Base-by-base conservation (phyloP, 2,797 vertebrate genomes). In the Pseudochirops corinnae region DNA sequence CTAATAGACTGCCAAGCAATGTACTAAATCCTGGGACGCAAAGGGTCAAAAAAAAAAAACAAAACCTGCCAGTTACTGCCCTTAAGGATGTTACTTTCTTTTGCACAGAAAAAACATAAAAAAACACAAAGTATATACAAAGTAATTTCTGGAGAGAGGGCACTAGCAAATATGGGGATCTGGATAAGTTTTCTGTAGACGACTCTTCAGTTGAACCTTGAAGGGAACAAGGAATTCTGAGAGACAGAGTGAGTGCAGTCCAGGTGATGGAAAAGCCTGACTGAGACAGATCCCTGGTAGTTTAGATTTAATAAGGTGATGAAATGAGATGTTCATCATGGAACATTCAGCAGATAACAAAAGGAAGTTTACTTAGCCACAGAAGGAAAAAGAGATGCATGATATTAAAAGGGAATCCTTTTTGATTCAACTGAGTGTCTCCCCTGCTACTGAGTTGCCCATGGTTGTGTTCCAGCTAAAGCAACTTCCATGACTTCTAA, bases 91-190 rank as follows among this genome's bases (percentile, higher is more conserved):
- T 91, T 94, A 58, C 50, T 16, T 52, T 31, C 53, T 91, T 50
- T 93, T 55, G 33, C 57, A 33, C 58, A 93, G 33, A 90, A 55
- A 93, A 33, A 93, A 53, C 39, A 29, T 57, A 90, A 67, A 91
- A 11, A 60, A 58, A 62, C 13, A 74, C 55, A 62, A 74, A 39
- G 21, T 74, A 74, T 67, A n/a, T 50, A 31, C 18, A 50, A 31
- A 7, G 56, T 93, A 91, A 92, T 55, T n/a, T 90, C 56, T 91
- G 82, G 7, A 87, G 39, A 87, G 39, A 50, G 74, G 7, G 31
- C 1, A 50, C 24, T 26, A 11, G 21, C 21, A 87, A 46, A 50
- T 87, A 50, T 46, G 39, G 39, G 10, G 21, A 26, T 46, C 7
- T 24, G 26, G 39, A 24, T 3, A 82, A 26, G 18, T 46, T 21